phyloP scores from a whole-genome alignment of 1,140 invertebrate species.

The Neocloeon triangulifer region DNA sequence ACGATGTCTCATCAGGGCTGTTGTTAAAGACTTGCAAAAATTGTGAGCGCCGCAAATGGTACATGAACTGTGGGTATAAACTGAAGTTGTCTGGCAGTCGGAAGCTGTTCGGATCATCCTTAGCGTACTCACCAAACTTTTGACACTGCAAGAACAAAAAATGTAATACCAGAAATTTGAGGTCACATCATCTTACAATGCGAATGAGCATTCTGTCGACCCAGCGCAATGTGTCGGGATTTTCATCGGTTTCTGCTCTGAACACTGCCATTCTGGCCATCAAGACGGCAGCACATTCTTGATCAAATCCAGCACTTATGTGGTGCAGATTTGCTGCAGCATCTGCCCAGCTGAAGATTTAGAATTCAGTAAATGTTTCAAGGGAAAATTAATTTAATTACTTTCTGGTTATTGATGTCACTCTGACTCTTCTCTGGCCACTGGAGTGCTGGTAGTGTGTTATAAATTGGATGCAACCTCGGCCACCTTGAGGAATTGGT shows the following conservation, averaged over 20 bases:
- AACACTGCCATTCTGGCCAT: slow-evolving; percentile 95
- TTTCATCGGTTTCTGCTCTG: slow-evolving; percentile 86
- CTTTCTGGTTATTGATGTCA: slow-evolving; percentile 92
- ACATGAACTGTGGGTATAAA: slow-evolving; percentile 99
- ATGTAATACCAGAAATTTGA: too few species aligned
- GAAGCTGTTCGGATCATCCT: slow-evolving; percentile 94
- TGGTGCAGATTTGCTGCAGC: slow-evolving; percentile 55
- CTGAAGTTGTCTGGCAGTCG: slow-evolving; percentile 89
- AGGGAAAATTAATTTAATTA: slow-evolving; percentile 22
- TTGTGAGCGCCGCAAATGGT: slow-evolving; percentile 91
- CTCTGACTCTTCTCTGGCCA: slow-evolving; percentile 81
- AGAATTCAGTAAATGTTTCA: slow-evolving; percentile 7
- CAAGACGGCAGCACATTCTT: slow-evolving; percentile 89
- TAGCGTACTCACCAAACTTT: slow-evolving; percentile 95
- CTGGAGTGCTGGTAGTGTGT: slow-evolving; percentile 97
- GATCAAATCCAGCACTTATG: slow-evolving; percentile 85
- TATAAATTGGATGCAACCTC: slow-evolving; percentile 94
- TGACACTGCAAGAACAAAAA: slow-evolving; percentile 65
- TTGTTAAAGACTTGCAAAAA: slow-evolving; percentile 99
- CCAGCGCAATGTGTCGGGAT: slow-evolving; percentile 93
- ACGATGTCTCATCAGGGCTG: slow-evolving; percentile 98
- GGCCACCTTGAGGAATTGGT: slow-evolving; percentile 82
- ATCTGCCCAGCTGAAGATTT: slow-evolving; percentile 48
- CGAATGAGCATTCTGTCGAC: slow-evolving; percentile 94
- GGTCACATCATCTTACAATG: slow-evolving; percentile 66